phyloP scores from a whole-genome alignment of 2,797 vertebrate genomes.

The Sebastes minor region DNA sequence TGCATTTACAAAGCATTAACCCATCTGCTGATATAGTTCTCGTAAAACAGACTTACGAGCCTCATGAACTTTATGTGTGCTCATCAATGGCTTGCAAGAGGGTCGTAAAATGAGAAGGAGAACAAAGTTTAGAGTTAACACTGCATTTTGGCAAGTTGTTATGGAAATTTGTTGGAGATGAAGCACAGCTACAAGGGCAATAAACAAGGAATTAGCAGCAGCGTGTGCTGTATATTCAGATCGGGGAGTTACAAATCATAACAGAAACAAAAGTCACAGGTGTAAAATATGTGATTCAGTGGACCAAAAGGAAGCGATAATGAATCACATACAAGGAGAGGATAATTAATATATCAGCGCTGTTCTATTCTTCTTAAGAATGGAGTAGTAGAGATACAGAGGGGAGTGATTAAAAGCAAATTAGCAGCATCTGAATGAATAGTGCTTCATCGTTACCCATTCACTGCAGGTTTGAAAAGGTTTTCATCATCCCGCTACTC shows the following conservation, averaged over 20 bases:
- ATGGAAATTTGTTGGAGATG: slow-evolving; percentile 32
- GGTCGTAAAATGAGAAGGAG: slow-evolving; percentile 49
- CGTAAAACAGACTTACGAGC: slow-evolving; percentile 66
- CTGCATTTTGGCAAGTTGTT: slow-evolving; percentile 43
- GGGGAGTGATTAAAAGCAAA: slow-evolving; percentile 58
- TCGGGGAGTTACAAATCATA: slow-evolving; percentile 22
- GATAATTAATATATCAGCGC: slow-evolving; percentile 46
- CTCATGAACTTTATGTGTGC: slow-evolving; percentile 60
- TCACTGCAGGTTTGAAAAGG: slow-evolving; percentile 39
- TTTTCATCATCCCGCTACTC: slow-evolving; percentile 45
- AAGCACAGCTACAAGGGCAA: slow-evolving; percentile 23
- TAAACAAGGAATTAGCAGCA: slow-evolving; percentile 52
- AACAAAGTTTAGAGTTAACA: slow-evolving; percentile 48
- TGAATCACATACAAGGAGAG: slow-evolving; percentile 28
- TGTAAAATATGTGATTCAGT: slow-evolving; percentile 10
- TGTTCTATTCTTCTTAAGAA: slow-evolving; percentile 38
- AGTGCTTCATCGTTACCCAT: slow-evolving; percentile 19
- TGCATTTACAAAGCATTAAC: slow-evolving; percentile 67
- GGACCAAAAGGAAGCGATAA: slow-evolving; percentile 21
- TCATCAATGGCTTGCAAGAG: slow-evolving; percentile 61
- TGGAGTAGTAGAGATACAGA: slow-evolving; percentile 4
- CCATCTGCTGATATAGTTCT: slow-evolving; percentile 62
- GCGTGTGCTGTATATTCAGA: slow-evolving; percentile 10
- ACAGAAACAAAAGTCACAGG: slow-evolving; percentile 32
- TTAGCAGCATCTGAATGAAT: slow-evolving; percentile 40